These are phyloP conservation scores for Acropternis orthonyx DNA, from an alignment of 2,797 vertebrate genomes.

Conservation along the genomic window DNA sequence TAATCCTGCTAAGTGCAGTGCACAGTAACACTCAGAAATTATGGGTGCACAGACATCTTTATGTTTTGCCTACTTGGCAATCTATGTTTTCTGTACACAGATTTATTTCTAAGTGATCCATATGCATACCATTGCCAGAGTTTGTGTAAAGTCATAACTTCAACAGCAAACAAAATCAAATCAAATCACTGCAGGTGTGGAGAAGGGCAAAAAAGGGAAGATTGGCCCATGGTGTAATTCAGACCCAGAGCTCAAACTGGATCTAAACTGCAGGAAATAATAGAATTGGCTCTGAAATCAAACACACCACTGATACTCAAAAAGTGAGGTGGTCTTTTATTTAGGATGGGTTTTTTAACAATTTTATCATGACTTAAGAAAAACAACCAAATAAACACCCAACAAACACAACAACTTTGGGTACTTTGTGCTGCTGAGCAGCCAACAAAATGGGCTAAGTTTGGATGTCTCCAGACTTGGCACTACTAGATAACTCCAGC, in stretches of 20 bases:
- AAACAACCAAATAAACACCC: not conserved
- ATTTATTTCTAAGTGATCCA: conserved; percentile 51
- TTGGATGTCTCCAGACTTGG: not conserved
- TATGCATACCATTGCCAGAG: conserved; percentile 19
- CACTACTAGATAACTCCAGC: not conserved
- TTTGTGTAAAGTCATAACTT: not conserved
- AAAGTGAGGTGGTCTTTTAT: not conserved
- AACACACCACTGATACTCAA: not conserved
- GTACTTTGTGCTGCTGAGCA: not conserved
- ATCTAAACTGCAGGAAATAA: not conserved
- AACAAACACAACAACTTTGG: not conserved
- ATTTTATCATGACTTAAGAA: not conserved
- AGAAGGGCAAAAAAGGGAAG: not conserved
- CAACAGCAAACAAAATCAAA: not conserved
- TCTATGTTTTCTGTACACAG: conserved; percentile 46
- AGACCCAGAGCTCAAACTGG: not conserved
- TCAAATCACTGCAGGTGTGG: not conserved
- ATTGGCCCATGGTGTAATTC: not conserved
- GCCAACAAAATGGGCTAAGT: accelerated
- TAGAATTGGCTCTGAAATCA: not conserved
- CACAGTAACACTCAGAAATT: not conserved
- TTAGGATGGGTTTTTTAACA: not conserved
- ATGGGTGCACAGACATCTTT: conserved; percentile 18
- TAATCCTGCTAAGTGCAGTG: not conserved
- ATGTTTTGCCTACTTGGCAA: conserved; percentile 56